These are phyloP conservation scores for Myopa testacea DNA, from an alignment of 2,888 invertebrate species.

Conservation along the genomic window DNA sequence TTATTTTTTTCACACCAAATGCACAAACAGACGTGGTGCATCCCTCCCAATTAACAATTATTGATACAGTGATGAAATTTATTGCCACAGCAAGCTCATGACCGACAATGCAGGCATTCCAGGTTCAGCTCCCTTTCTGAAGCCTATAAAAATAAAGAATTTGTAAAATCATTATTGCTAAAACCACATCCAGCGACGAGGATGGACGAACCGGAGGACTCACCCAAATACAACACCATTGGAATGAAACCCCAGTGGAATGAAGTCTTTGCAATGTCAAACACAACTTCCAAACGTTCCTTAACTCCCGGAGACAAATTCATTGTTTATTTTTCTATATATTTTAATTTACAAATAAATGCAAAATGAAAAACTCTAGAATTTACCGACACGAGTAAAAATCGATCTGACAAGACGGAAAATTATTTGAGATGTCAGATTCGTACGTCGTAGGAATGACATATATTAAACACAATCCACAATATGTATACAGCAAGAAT, in stretches of 20 bases:
- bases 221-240: slow-evolving; percentile 77
- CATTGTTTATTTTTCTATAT: slow-evolving; percentile 48
- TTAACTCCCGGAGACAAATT: slow-evolving; percentile 72
- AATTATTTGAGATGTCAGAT: no score
- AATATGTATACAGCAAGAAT: no score
- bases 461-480: no score
- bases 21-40: no score
- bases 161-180: not conserved
- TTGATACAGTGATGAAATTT: slow-evolving; percentile 40
- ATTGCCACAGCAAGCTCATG: slow-evolving; percentile 66
- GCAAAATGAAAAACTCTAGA: not conserved
- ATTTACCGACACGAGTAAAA: no score
- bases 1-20: no score
- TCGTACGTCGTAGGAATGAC: no score
- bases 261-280: slow-evolving; percentile 72
- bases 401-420: no score
- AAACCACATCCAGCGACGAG: no score
- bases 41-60: not conserved
- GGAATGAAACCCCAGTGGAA: slow-evolving; percentile 81
- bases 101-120: slow-evolving; percentile 74
- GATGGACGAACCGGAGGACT: slow-evolving; percentile 51
- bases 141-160: slow-evolving; percentile 70
- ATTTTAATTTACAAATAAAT: slow-evolving; percentile 25
- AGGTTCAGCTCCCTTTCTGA: slow-evolving; percentile 76
- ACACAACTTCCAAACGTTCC: slow-evolving; percentile 73